Base-by-base conservation (phyloP, 2,113 vertebrate genomes). In the Coptodon bakossiorum region DNA sequence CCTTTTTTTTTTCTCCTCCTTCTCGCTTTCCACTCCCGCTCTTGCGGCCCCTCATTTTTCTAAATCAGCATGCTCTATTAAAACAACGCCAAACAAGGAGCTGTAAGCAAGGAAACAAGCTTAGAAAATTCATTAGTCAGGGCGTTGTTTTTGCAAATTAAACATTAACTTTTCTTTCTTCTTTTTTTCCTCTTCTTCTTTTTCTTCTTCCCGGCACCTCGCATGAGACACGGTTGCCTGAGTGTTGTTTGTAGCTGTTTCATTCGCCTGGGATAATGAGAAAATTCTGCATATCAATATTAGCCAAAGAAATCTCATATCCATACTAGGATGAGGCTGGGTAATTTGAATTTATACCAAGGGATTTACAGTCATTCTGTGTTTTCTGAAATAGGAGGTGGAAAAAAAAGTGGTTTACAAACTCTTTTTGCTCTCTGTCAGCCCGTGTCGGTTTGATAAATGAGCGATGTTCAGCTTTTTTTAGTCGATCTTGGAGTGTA, bases 211-310 rank as follows among this genome's bases (percentile, higher is more conserved):
- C 91, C 87, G 17, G 48, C 57, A 86, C 80, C 81, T 90, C 73
- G 45, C 81, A 84, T 84, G 83, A 92, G 88, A 86, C 82, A 89
- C 84, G 34, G 81, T 83, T 87, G 91, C 92, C 86, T 11, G 80
- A 52, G 85, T 90, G 88, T 88, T 93, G 90, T 93, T 94, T 91
- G 89, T 80, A 31, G 91, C 82, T 1, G 61, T 91, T 92, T 89
- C 90, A 90, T 91, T 91, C 40, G 86, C 89, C 59, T 34, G 76
- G 88, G 83, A 90, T 92, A 90, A 94, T 90, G 90, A 95, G 91
- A 94, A 93, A 94, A 93, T 59, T 89, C 94, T 88, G 91, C 92
- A 89, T 92, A 89, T 93, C 92, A 88, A 91, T 92, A 93, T 91
- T 87, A 93, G 88, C 54, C 9, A 84, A 89, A 73, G 52, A 89